Conservation (phyloP, 2,797 vertebrate genomes). For the Aplochiton taeniatus region DNA sequence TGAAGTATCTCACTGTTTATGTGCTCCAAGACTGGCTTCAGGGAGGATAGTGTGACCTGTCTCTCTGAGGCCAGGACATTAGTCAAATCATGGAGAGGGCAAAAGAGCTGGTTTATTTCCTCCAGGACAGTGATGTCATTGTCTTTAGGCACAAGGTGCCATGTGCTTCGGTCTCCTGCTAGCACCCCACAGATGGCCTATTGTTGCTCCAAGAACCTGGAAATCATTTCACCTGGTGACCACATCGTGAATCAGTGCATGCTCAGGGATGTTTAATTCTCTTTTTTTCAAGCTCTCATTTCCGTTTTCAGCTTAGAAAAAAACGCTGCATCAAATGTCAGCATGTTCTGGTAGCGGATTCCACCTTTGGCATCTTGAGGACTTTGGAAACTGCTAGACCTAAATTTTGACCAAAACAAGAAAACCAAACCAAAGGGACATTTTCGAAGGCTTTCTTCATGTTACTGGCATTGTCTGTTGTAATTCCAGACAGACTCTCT, state of each 20-base stretch:
- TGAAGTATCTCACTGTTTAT: neutral
- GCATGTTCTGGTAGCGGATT: constrained; percentile 11
- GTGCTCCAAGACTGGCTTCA: neutral
- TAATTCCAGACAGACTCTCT: constrained; percentile 11
- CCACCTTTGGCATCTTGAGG: constrained; percentile 15
- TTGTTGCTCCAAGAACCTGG: constrained; percentile 26
- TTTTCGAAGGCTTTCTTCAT: constrained; percentile 4
- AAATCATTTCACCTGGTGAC: constrained; percentile 35
- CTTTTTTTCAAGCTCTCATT: constrained; percentile 9
- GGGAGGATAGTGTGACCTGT: neutral
- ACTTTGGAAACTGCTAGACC: constrained; percentile 11
- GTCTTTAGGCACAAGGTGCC: constrained; percentile 29
- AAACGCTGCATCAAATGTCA: constrained; percentile 2
- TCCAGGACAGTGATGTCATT: constrained; percentile 2
- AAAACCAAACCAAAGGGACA: neutral
- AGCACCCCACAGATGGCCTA: constrained; percentile 37
- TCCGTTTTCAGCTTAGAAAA: constrained; percentile 8
- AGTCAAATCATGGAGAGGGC: constrained; percentile 15
- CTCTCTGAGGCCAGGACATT: constrained; percentile 13
- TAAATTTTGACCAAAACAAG: constrained; percentile 17
- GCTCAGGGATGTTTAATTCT: constrained; percentile 6
- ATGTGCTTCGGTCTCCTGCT: constrained; percentile 32
- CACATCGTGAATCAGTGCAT: constrained; percentile 14
- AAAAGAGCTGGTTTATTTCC: constrained; percentile 12
- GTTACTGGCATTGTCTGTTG: constrained; percentile 17